These are phyloP conservation scores for Aproaerema taeniolella DNA, from an alignment of 2,888 invertebrate species.

Conservation along the genomic window DNA sequence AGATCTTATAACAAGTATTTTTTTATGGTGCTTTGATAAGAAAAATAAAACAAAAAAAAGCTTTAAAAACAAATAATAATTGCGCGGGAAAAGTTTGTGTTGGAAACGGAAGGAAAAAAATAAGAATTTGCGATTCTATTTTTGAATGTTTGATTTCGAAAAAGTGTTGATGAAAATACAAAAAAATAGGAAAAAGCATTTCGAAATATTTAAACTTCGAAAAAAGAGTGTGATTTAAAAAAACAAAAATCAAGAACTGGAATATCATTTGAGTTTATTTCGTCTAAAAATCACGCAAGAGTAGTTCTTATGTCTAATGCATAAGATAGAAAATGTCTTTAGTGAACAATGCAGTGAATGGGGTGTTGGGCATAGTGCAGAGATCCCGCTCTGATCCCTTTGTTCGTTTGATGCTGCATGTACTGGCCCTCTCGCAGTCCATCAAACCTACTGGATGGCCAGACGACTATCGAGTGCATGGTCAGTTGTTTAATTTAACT, in stretches of 20 bases:
- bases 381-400: conserved; percentile 30
- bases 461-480: conserved; percentile 34
- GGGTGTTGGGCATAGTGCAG: conserved; percentile 24
- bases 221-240: not conserved
- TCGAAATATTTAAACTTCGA: not conserved
- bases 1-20: no score
- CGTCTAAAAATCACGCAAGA: no score
- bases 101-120: no score
- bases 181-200: not conserved
- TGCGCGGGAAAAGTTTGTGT: not conserved
- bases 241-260: no score
- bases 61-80: no score
- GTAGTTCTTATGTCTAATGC: not conserved
- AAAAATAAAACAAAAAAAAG: not conserved
- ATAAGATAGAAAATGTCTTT: conserved; percentile 22
- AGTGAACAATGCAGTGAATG: conserved; percentile 35
- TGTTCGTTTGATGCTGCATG: conserved; percentile 38
- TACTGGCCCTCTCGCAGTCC: conserved; percentile 42
- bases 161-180: not conserved
- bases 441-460: conserved; percentile 52
- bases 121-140: not conserved
- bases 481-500: no score
- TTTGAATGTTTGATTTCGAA: not conserved
- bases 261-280: no score
- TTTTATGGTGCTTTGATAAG: no score